phyloP scores from a whole-genome alignment of 2,888 invertebrate genomes.

The Octonoba sinensis region DNA sequence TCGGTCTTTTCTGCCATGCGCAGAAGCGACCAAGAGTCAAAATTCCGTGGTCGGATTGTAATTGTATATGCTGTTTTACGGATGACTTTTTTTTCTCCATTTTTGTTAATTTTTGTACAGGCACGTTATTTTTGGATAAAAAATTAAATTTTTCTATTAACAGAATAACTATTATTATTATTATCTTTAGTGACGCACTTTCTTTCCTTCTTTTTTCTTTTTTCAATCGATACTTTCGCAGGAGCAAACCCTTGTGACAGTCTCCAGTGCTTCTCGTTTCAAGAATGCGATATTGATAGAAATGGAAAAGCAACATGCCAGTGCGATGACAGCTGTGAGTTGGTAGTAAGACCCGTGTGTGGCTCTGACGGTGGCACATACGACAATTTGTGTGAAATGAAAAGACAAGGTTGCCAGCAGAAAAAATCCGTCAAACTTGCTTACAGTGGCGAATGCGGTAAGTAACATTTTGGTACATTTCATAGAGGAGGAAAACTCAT shows the following conservation, averaged over 20 bases:
- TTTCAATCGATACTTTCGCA: constrained; percentile 69
- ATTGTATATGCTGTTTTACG: no score
- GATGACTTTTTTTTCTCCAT: no score
- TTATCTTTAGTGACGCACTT: no score
- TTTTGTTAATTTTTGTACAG: no score
- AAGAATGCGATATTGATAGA: constrained; percentile 85
- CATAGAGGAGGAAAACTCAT: no score
- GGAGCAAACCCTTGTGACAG: constrained; percentile 88
- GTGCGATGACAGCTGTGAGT: constrained; percentile 84
- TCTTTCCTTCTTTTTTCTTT: neutral
- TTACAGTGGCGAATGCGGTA: constrained; percentile 79
- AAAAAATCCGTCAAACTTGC: constrained; percentile 74
- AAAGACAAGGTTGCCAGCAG: constrained; percentile 73
- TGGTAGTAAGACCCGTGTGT: constrained; percentile 72
- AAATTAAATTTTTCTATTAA: neutral
- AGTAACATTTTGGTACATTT: constrained; percentile 67
- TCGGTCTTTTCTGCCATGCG: no score
- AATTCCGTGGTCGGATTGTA: no score
- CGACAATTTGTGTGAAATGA: constrained; percentile 73
- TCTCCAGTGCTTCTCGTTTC: constrained; percentile 81
- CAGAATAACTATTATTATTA: no score
- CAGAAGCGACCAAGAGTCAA: no score
- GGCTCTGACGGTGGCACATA: constrained; percentile 74
- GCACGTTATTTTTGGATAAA: neutral
- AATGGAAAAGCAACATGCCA: constrained; percentile 86